A percentile compares a stretch with the other conserved stretches of the same genome.
These are phyloP conservation scores for Rutpela maculata DNA, from an alignment of 2,888 invertebrate species.

Conservation along the genomic window DNA sequence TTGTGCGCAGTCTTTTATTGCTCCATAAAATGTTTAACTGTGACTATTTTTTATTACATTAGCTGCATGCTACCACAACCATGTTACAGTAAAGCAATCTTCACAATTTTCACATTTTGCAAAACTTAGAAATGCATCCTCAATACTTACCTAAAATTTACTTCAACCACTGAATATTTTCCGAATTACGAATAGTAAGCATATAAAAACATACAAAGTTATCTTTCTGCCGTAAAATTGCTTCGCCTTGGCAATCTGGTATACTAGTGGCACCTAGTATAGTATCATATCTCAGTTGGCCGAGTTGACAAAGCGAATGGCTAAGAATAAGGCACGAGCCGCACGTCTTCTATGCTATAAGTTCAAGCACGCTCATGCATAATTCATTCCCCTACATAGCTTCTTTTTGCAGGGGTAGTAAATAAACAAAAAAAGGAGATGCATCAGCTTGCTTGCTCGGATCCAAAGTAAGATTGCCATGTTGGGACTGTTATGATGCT, in stretches of 20 bases:
- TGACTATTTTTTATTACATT: too few relatives aligned
- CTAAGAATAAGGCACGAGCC: constrained; percentile 35
- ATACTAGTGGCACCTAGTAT: constrained; percentile 32
- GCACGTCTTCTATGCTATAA: constrained; percentile 29
- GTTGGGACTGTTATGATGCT: neutral
- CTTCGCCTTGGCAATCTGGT: constrained; percentile 25
- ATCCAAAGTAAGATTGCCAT: constrained; percentile 6
- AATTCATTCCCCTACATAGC: constrained; percentile 42
- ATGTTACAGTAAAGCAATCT: too few relatives aligned
- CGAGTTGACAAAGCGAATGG: constrained; percentile 50
- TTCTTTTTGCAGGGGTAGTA: constrained; percentile 33
- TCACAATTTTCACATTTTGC: too few relatives aligned
- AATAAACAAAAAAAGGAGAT: constrained; percentile 33
- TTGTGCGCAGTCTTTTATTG: too few relatives aligned
- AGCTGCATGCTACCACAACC: too few relatives aligned
- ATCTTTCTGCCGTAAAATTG: constrained; percentile 18
- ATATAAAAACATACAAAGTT: neutral
- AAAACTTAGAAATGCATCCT: too few relatives aligned
- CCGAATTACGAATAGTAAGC: too few relatives aligned
- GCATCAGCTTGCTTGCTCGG: constrained; percentile 24
- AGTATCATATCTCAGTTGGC: constrained; percentile 49
- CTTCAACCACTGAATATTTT: too few relatives aligned
- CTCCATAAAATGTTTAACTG: too few relatives aligned
- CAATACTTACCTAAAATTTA: too few relatives aligned
- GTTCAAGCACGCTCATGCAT: constrained; percentile 41